Evolutionary conservation across 2,888 invertebrate genomes (phyloP).

Genomic region (Resseliella maxima): DNA sequence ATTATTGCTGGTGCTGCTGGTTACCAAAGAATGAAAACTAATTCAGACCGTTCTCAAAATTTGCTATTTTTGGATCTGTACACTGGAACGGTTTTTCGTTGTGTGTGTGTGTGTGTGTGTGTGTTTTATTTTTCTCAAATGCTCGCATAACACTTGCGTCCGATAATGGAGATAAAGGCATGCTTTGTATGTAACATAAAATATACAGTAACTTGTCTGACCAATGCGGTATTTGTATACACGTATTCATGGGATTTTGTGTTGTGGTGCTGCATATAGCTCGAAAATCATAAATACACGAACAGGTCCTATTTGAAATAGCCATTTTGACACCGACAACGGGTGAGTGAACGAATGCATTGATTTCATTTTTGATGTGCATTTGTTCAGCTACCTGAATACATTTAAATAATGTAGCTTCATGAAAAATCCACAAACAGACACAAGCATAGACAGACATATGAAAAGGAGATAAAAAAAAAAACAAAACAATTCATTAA

Average conservation of each 20-base stretch:
- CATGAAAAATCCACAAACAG: conserved; percentile 10
- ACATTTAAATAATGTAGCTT: conserved; percentile 33
- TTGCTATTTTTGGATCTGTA: neutral
- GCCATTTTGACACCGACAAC: neutral
- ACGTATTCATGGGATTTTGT: neutral
- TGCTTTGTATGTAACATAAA: neutral
- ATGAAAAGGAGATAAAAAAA: no score
- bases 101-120: neutral
- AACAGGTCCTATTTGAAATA: neutral
- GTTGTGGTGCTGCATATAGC: neutral
- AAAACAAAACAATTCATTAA: neutral
- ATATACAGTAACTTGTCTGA: neutral
- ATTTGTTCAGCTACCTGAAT: conserved; percentile 3
- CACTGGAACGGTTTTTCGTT: neutral
- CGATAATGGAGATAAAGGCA: neutral
- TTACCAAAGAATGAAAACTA: neutral
- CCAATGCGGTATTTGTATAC: conserved; percentile 41
- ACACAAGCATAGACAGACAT: neutral
- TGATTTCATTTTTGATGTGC: conserved; percentile 40
- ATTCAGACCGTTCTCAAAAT: neutral
- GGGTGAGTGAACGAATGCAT: neutral
- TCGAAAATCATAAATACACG: neutral
- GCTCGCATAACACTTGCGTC: neutral
- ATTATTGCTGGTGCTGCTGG: neutral
- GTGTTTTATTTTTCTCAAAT: neutral